Base-by-base conservation (phyloP, 92 coral and sea anemone genomes). In the Phenganax subtilis region DNA sequence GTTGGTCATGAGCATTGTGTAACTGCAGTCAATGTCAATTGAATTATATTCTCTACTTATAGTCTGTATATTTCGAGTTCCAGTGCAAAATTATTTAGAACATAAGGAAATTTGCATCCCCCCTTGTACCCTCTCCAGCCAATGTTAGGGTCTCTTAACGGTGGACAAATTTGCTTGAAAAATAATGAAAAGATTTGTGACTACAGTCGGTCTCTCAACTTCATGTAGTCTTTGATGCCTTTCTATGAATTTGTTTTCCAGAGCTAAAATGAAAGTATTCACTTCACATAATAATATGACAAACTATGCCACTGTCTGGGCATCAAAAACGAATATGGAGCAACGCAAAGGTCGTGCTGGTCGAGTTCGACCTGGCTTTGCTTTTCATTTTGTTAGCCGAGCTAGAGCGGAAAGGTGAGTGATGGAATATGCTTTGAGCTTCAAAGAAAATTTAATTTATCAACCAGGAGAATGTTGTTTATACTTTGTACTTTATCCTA, bases 271-370 rank as follows among this genome's bases (percentile, higher is more conserved):
- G 71, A 96, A 96, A 75, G 85, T 96, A 57, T 96, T 96, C 54
- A 96, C 99, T 2, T 92, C 99, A 8, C 99, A 96, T 81, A 96
- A 96, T 84, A 96, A 96, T 93, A 96, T 96, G 99, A 96, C 99
- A 53, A 96, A 96, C 86, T 96, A 96, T 44, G 99, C 99, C 55
- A 96, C 99, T 10, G 97, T 96, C 55, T 96, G 99, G 99, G 99
- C 99, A 0, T 92, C 99, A 9, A 89, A 88, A 20, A 96, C 99
- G 10, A 96, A 96, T 90, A 96, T 96, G 97, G 99, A 96, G 71
- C 99, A 96, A 75, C 82, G 99, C 51, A 92, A 93, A 27, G 99
- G 99, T 14, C 97, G 99, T 0, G 99, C 99, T 0, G 99, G 99
- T 57, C 96, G 99, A 9, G 99, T 96, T 4, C 83, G 96, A 58